A percentile compares a stretch with the other conserved stretches of the same genome.
Conservation (phyloP, 1,140 invertebrate genomes). For the Papilio polyxenes region DNA sequence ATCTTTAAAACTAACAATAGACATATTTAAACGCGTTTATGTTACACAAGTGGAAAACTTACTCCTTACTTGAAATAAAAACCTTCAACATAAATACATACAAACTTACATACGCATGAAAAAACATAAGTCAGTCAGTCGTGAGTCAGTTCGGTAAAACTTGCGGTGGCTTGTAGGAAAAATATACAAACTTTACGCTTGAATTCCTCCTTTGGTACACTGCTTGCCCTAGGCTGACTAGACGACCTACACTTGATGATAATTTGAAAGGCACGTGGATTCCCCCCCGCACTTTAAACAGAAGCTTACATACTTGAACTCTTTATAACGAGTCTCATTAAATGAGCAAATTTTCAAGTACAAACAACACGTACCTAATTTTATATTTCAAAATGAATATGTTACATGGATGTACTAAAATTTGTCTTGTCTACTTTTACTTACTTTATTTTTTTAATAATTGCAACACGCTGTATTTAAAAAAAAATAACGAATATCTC, state of each 20-base stretch:
- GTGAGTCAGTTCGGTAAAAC: no score
- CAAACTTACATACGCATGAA: not conserved
- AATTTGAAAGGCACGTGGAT: not conserved
- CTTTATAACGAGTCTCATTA: not conserved
- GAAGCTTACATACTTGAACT: constrained; percentile 1
- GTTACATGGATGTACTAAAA: no score
- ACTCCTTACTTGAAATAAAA: not conserved
- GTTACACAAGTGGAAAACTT: not conserved
- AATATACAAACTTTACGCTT: not conserved
- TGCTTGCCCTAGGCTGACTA: not conserved
- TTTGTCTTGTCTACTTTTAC: not conserved
- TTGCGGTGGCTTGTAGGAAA: not conserved
- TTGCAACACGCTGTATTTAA: constrained; percentile 42
- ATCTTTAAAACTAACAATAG: no score
- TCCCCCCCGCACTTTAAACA: not conserved
- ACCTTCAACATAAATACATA: not conserved
- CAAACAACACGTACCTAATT: not conserved
- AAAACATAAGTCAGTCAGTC: no score
- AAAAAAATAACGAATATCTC: constrained; percentile 43
- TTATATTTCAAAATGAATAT: not conserved
- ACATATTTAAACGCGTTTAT: not conserved
- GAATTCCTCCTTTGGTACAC: not conserved
- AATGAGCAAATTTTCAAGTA: not conserved
- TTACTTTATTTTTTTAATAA: constrained; percentile 36
- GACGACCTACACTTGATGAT: constrained; percentile 13